phyloP scores from a whole-genome alignment of 2,888 invertebrate species.

The Eristalis intricaria region DNA sequence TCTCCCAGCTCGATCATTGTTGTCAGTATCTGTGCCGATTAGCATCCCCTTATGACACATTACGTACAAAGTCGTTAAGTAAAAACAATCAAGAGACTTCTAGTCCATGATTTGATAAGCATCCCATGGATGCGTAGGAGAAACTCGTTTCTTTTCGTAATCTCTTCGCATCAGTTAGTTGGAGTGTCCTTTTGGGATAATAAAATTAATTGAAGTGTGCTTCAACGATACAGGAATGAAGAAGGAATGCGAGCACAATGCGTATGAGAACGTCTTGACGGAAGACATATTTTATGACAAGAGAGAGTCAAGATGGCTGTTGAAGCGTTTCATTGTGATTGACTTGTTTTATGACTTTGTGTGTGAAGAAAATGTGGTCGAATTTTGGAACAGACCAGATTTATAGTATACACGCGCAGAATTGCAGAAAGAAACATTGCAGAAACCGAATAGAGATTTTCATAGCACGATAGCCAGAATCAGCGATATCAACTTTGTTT shows the following conservation, averaged over 20 bases:
- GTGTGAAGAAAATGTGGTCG: no score
- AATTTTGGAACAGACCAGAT: no score
- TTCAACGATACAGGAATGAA: background rate
- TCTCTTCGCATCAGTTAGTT: slow-evolving; percentile 5
- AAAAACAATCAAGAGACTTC: background rate
- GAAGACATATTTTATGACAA: no score
- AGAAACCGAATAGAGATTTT: no score
- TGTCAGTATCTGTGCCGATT: background rate
- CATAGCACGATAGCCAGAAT: no score
- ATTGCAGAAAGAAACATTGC: no score
- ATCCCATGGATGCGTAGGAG: background rate
- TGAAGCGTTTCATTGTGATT: no score
- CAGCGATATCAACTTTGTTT: no score
- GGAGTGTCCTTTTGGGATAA: slow-evolving; percentile 28
- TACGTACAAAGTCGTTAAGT: slow-evolving; percentile 1
- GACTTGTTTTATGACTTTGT: no score
- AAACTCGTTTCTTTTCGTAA: background rate
- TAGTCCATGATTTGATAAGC: slow-evolving; percentile 4
- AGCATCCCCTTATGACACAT: slow-evolving; percentile 18
- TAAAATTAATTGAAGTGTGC: slow-evolving; percentile 30
- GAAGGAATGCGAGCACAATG: background rate
- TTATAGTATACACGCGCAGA: no score
- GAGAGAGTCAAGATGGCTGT: no score
- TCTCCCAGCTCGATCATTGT: background rate
- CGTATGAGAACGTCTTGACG: no score